A percentile compares a stretch with the other conserved stretches of the same genome.
These are phyloP conservation scores for Pseudoips prasinana DNA, from an alignment of 2,888 invertebrate species.

Conservation along the genomic window DNA sequence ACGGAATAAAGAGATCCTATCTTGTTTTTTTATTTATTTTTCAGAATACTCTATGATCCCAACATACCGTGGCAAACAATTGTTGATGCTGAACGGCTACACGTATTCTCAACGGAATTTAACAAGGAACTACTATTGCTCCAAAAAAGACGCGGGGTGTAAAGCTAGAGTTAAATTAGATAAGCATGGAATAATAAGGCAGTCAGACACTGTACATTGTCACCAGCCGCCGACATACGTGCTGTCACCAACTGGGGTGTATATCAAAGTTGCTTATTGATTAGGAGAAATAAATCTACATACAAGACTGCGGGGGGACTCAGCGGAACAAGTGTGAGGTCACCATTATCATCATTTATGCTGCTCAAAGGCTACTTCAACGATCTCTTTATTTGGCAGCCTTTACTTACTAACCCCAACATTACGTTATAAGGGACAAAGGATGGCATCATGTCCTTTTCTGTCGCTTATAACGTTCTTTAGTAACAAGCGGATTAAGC, in stretches of 20 bases:
- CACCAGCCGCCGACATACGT: slow-evolving; percentile 18
- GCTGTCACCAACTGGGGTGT: slow-evolving; percentile 5
- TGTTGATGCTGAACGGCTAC: slow-evolving; percentile 31
- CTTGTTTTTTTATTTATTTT: slow-evolving; percentile 1
- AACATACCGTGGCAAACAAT: slow-evolving; percentile 22
- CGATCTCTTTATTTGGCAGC: too few relatives aligned
- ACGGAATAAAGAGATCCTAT: too few relatives aligned
- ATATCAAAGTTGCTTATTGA: slow-evolving; percentile 9
- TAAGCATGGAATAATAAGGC: slow-evolving; percentile 10
- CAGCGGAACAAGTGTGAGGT: too few relatives aligned
- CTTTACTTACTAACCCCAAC: too few relatives aligned
- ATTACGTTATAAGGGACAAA: too few relatives aligned
- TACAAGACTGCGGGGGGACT: too few relatives aligned
- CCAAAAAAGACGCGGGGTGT: slow-evolving; percentile 33
- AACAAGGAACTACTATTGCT: slow-evolving; percentile 32
- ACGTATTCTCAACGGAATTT: slow-evolving; percentile 31
- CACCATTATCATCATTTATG: too few relatives aligned
- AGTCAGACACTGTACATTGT: slow-evolving; percentile 8
- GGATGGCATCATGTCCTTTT: too few relatives aligned
- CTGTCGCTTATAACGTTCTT: too few relatives aligned
- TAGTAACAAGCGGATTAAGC: too few relatives aligned
- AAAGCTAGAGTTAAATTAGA: slow-evolving; percentile 31
- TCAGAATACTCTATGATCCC: slow-evolving; percentile 24
- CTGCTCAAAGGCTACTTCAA: too few relatives aligned
- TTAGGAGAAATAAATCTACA: too few relatives aligned